Percentiles rank a stretch among this genome's conserved stretches.
These are phyloP conservation scores for Didymodactylos carnosus DNA, from an alignment of 2,888 invertebrate genomes.

Conservation along the genomic window DNA sequence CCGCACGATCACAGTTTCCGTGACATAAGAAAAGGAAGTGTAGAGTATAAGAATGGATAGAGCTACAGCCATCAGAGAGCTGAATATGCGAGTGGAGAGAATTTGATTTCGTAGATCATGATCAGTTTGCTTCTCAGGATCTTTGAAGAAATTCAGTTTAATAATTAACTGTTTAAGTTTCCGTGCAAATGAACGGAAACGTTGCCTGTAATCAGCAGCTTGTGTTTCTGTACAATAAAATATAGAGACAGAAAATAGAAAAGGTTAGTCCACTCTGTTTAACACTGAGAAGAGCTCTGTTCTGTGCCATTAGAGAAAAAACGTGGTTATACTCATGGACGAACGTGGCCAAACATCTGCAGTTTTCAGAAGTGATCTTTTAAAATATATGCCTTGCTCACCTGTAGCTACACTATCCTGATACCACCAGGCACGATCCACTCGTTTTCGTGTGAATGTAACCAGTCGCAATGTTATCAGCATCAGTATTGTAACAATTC, in stretches of 20 bases:
- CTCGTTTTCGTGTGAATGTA: background rate
- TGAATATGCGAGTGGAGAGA: background rate
- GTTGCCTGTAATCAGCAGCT: too few relatives aligned
- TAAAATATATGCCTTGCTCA: too few relatives aligned
- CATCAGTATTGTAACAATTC: background rate
- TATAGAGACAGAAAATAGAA: too few relatives aligned
- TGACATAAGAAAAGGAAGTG: background rate
- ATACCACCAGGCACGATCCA: too few relatives aligned
- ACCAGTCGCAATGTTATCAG: background rate
- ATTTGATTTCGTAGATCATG: background rate
- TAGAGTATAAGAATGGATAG: background rate
- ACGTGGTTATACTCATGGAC: too few relatives aligned
- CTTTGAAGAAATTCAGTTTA: background rate
- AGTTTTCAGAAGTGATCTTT: too few relatives aligned
- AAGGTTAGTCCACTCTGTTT: too few relatives aligned
- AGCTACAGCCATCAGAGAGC: background rate
- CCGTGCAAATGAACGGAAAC: background rate
- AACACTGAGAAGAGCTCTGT: too few relatives aligned
- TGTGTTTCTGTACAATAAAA: too few relatives aligned
- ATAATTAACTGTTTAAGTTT: background rate
- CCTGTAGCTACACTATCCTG: too few relatives aligned
- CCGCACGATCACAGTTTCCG: background rate
- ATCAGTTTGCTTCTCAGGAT: background rate
- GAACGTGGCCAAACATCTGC: too few relatives aligned
- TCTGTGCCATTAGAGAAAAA: too few relatives aligned